Evolutionary conservation across 2,888 invertebrate genomes (phyloP), one percentile per base, ranked within the genome.

Genomic region (Napeogenes sylphis): DNA sequence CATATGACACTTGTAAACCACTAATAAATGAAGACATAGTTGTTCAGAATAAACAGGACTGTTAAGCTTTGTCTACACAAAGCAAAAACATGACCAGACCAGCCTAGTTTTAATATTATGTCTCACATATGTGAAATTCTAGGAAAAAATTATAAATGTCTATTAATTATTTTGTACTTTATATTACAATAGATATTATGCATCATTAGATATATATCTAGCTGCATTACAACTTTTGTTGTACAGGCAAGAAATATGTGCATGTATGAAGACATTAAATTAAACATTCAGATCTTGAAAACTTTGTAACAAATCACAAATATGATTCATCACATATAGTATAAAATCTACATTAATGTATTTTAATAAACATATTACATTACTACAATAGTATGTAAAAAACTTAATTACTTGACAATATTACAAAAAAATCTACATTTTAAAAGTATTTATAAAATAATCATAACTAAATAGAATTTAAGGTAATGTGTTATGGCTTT

Each of bases 271-370:
- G 51, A 51, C 21, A 51, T 51, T 51, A 51, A 30, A 51, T 51
- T 51, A 51, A 30, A 51, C 51, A 51, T 51, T 51, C 51, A 51
- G 51, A 51, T 51, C 51, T 30, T 30, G 0, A 51, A 51, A 51
- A 21, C 21, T 21, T 21, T 51, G 35, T n/a, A 6, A 4, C 21
- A 47, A 47, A 47, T 47, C 47, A 47, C 47, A 47, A 14, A 47
- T 21, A 21, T 13, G 35, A 35, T 35, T 35, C 6, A 47, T 47
- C 21, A 47, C 6, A 21, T 30, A 51, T 21, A 51, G 51, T 51
- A 51, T 51, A 51, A 51, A 51, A 51, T 6, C 51, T 51, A 51
- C 51, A 30, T 51, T 30, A 30, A 30, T 51, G 51, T 51, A 30
- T 51, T 21, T 30, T 21, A 30, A 30, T 14, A 14, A 4, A 14